Base-by-base conservation (phyloP, 2,797 vertebrate genomes). In the Acrossocheilus fasciatus region DNA sequence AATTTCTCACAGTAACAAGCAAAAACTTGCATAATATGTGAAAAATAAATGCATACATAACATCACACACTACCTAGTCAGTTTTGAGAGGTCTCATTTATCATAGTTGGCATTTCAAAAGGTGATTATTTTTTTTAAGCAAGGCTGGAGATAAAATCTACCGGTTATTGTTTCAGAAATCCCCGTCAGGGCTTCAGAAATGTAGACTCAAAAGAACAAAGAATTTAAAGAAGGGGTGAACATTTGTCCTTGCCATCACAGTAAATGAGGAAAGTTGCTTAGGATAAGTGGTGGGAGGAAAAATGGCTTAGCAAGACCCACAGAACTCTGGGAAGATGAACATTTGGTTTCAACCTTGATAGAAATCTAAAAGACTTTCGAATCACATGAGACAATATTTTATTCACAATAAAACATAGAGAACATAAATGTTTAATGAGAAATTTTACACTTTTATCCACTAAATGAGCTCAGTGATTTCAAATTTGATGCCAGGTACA, bases 201-300 rank as follows among this genome's bases (percentile, higher is more conserved):
- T 87, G 50, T 68, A 91, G 90, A 92, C 87, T 83, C 80, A 15
- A 26, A 18, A 77, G 73, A 50, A 47, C 17, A 54, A 54, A 47
- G 26, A 76, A n/a, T n/a, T 26, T 34, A 20, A 4, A 68, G 54
- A 14, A 75, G n/a, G 12, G 15, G 17, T 92, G 91, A 93, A 90
- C 36, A 68, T 92, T 91, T 91, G 90, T 92, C 90, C 89, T 92
- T 94, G 91, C 79, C 88, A 88, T 89, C 72, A 50, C 81, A 88
- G 89, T 89, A 81, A 92, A 87, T 75, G 82, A 89, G 80, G 80
- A 86, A 92, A 87, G 88, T 90, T 87, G 87, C 72, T 93, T 90
- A 80, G 87, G 88, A 93, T 92, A 92, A 92, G 91, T 90, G 9
- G 52, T 68, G 39, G 20, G 39, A 74, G 86, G 90, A 91, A 91